A percentile compares a stretch with the other conserved stretches of the same genome.
Evolutionary conservation across 1,140 invertebrate genomes (phyloP).

Genomic region (Zophobas atratus): DNA sequence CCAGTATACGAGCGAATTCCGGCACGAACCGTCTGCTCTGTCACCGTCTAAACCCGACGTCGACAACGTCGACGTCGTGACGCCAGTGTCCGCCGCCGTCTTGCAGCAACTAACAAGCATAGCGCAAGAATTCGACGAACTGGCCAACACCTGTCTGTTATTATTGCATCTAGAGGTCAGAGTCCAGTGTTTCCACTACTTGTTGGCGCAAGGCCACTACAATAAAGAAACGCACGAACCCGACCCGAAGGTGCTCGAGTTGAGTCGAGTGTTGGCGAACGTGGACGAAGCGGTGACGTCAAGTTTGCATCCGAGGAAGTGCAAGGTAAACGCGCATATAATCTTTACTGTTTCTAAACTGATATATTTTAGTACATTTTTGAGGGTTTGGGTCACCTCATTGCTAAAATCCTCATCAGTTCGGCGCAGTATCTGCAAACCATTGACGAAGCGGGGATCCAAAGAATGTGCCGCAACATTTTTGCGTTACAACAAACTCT

Average conservation of each 20-base stretch:
- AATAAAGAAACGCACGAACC: constrained; percentile 79
- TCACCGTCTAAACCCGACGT: constrained; percentile 65
- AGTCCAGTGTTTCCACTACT: constrained; percentile 95
- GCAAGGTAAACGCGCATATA: constrained; percentile 70
- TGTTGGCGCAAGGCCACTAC: constrained; percentile 80
- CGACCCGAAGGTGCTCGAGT: constrained; percentile 85
- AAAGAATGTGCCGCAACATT: constrained; percentile 89
- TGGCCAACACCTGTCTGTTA: constrained; percentile 91
- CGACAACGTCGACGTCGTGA: constrained; percentile 51
- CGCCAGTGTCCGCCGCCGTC: constrained; percentile 65
- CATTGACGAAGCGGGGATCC: constrained; percentile 86
- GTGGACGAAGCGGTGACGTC: constrained; percentile 86
- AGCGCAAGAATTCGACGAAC: constrained; percentile 87
- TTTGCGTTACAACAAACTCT: constrained; percentile 90
- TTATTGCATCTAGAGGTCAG: constrained; percentile 93
- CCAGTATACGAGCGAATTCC: constrained; percentile 70
- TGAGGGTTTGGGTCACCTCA: constrained; percentile 91
- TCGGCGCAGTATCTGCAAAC: constrained; percentile 85
- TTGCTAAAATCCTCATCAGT: constrained; percentile 88
- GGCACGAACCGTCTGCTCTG: constrained; percentile 65
- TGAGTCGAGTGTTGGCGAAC: constrained; percentile 83
- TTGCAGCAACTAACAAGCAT: constrained; percentile 74
- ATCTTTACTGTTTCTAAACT: constrained; percentile 5
- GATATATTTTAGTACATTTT: constrained; percentile 87
- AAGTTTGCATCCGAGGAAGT: constrained; percentile 81